Conservation (phyloP, 2,113 vertebrate genomes). For the Cyrtonyx montezumae region DNA sequence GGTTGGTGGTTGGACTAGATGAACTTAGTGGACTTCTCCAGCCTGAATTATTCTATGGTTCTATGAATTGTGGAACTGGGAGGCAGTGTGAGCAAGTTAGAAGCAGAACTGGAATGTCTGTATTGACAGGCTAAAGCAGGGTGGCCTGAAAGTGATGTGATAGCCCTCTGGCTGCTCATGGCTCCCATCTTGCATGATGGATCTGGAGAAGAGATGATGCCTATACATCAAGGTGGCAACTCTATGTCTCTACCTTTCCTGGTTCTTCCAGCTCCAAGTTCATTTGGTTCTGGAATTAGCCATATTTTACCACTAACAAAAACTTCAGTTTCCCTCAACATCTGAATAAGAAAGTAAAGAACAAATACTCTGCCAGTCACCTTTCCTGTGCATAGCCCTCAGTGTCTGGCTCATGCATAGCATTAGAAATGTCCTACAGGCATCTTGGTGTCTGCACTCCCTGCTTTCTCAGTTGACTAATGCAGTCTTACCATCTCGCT, state of each 20-base stretch:
- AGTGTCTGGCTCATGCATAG: accelerated
- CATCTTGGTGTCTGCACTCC: background rate
- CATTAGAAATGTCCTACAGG: background rate
- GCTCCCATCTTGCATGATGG: background rate
- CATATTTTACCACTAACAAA: background rate
- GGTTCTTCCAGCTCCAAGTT: background rate
- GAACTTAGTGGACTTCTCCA: too few relatives aligned
- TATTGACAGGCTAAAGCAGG: background rate
- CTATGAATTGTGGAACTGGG: too few relatives aligned
- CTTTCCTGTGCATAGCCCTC: accelerated
- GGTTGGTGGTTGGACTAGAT: too few relatives aligned
- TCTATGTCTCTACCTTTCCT: background rate
- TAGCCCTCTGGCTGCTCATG: background rate
- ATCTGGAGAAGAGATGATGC: background rate
- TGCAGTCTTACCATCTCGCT: background rate
- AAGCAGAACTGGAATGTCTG: background rate
- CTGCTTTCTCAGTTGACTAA: background rate
- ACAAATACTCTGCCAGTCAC: background rate
- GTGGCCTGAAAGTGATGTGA: background rate
- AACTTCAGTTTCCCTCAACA: background rate
- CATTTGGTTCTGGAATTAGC: background rate
- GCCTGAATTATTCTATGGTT: too few relatives aligned
- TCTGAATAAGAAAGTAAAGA: background rate
- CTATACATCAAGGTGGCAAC: background rate
- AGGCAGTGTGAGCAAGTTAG: background rate